Percentiles rank a stretch among this genome's conserved stretches.
phyloP scores from a whole-genome alignment of 2,888 invertebrate genomes.

The Cheilosia grossa region DNA sequence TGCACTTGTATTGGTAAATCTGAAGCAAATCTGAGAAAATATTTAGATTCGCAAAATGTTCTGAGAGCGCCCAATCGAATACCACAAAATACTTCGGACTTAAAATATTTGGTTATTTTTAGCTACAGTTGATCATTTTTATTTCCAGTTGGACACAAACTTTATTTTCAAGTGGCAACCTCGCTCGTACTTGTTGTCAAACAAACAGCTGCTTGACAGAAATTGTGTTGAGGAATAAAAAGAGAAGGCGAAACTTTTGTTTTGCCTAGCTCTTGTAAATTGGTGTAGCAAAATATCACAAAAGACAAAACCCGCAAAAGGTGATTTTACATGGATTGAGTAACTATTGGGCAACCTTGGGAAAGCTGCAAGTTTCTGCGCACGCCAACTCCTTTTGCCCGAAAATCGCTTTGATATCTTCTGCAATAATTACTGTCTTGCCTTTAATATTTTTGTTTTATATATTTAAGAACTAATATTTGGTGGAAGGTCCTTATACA shows the following conservation, averaged over 20 bases:
- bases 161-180: too few relatives aligned
- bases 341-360: constrained; percentile 18
- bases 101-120: too few relatives aligned
- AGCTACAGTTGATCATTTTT: too few relatives aligned
- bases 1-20: too few relatives aligned
- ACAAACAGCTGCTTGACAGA: not conserved
- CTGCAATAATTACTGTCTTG: not conserved
- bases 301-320: constrained; percentile 15
- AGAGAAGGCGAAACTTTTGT: not conserved
- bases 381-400: constrained; percentile 1
- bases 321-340: constrained; percentile 43
- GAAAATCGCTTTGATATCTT: not conserved
- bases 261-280: not conserved
- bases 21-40: too few relatives aligned
- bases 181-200: too few relatives aligned
- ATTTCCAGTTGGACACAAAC: too few relatives aligned
- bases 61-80: too few relatives aligned
- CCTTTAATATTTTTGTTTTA: not conserved
- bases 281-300: not conserved
- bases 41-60: too few relatives aligned
- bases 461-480: constrained; percentile 20
- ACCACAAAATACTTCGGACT: too few relatives aligned
- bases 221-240: not conserved
- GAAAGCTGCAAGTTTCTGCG: constrained; percentile 20
- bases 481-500: constrained; percentile 63